phyloP scores from a whole-genome alignment of 2,888 invertebrate genomes.

The Heliconius aoede region DNA sequence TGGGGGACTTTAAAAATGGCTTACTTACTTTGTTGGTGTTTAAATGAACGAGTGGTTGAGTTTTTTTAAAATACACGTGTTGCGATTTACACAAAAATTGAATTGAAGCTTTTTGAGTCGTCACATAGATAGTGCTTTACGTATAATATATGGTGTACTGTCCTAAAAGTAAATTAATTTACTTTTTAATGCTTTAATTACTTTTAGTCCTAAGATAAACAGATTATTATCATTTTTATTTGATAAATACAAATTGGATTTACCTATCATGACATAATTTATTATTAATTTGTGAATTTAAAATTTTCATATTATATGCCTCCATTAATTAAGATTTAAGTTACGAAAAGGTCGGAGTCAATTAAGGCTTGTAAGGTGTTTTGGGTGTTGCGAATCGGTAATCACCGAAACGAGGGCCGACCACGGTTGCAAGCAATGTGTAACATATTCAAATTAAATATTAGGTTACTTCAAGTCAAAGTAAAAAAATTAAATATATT shows the following conservation, averaged over 20 bases:
- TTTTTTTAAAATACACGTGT: not conserved
- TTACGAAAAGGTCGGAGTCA: conserved; percentile 61
- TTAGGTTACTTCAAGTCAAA: not conserved
- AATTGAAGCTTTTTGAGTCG: not conserved
- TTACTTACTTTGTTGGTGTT: conserved; percentile 39
- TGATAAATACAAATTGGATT: not conserved
- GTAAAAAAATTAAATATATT: not conserved
- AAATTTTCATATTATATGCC: conserved; percentile 16
- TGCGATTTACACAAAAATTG: not conserved
- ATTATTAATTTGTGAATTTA: not conserved
- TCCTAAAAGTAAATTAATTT: not conserved
- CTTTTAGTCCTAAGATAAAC: not conserved
- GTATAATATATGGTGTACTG: not conserved
- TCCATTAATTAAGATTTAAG: conserved; percentile 46
- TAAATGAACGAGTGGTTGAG: not conserved
- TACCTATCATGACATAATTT: not conserved
- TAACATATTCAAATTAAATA: conserved; percentile 30
- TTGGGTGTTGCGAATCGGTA: conserved; percentile 76
- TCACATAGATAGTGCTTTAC: too few relatives aligned
- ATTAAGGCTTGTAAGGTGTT: conserved; percentile 61
- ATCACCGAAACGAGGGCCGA: conserved; percentile 65
- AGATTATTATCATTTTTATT: not conserved
- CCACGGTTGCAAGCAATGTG: conserved; percentile 40
- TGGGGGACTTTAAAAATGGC: conserved; percentile 27
- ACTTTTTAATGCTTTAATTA: not conserved